Percentiles rank a stretch among this genome's conserved stretches.
phyloP scores from a whole-genome alignment of 1,140 invertebrate genomes.

The Ceratina japonica region DNA sequence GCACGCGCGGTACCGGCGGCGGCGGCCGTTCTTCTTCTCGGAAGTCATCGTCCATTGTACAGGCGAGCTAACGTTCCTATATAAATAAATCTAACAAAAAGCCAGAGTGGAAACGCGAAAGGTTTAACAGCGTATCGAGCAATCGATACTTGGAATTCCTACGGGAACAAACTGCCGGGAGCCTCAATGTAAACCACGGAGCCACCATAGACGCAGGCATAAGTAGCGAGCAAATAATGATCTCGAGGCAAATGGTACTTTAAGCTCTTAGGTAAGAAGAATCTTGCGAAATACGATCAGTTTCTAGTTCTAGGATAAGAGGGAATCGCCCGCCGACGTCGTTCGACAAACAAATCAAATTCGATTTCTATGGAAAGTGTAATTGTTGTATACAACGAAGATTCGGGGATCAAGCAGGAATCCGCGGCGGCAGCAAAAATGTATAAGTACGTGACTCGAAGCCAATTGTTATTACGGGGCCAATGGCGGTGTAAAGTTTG shows the following conservation, averaged over 20 bases:
- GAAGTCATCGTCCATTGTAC: constrained; percentile 4
- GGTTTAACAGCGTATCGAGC: neutral
- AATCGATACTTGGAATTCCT: constrained; percentile 20
- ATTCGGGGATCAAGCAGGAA: neutral
- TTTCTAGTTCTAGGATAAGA: constrained; percentile 29
- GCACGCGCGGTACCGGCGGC: neutral
- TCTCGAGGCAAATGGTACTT: constrained; percentile 11
- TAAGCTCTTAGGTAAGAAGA: constrained; percentile 40
- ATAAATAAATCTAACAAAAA: constrained; percentile 39
- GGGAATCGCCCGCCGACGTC: neutral
- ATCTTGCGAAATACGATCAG: constrained; percentile 22
- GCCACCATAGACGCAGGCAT: neutral
- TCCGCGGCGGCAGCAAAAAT: constrained; percentile 9
- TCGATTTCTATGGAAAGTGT: neutral
- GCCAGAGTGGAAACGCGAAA: constrained; percentile 19
- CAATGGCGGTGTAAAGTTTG: neutral
- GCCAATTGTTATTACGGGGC: constrained; percentile 8
- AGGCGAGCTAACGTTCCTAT: constrained; percentile 32
- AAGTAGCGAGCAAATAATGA: constrained; percentile 14
- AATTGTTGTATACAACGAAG: constrained; percentile 21
- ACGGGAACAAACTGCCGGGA: constrained; percentile 11
- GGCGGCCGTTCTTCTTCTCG: neutral
- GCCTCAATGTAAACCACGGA: neutral
- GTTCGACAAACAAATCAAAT: neutral
- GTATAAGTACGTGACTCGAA: neutral